Base-by-base conservation (phyloP, 2,797 vertebrate species). In the Furcifer pardalis region DNA sequence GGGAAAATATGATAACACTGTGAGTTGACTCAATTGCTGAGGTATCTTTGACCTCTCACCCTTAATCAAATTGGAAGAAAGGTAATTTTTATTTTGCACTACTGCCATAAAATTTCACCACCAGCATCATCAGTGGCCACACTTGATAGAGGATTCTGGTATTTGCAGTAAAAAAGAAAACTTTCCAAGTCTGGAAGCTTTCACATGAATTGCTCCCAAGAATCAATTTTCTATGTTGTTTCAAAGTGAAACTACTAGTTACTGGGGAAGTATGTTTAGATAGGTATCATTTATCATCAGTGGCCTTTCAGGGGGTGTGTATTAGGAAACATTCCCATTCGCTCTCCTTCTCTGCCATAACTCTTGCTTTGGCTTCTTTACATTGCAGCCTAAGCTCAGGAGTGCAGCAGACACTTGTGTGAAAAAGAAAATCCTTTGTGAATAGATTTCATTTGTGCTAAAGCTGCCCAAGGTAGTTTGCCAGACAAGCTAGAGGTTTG, bases 381-480 rank as follows among this genome's bases (percentile, higher is more conserved):
- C 37, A 72, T 60, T 27, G 25, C 66, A 81, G 63, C 68, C 88
- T 77, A 56, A 82, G 37, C 52, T 88, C 56, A 21, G 80, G 49
- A 87, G 83, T 65, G 56, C 80, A 76, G 35, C 77, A 68, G 78
- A 63, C 40, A 56, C 44, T 35, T 69, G 69, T 44, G 56, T 5
- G 5, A 4, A 85, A 89, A 83, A 46, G 84, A 32, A 89, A 46
- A 9, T 35, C 27, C 73, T 88, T 35, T 85, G 63, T 74, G 40
- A 87, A 77, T 49, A 75, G 65, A 46, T 62, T n/a, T 85, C 85
- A 81, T 0, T n/a, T n/a, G n/a, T n/a, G n/a, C 0, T 68, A 87
- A 89, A 86, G 78, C 81, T 63, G 17, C 23, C 81, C 83, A 90
- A 84, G 86, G 90, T 90, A 91, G 77, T 92, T 75, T 86, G 86